Evolutionary conservation across 2,113 vertebrate genomes (phyloP).

Genomic region (Naja naja): DNA sequence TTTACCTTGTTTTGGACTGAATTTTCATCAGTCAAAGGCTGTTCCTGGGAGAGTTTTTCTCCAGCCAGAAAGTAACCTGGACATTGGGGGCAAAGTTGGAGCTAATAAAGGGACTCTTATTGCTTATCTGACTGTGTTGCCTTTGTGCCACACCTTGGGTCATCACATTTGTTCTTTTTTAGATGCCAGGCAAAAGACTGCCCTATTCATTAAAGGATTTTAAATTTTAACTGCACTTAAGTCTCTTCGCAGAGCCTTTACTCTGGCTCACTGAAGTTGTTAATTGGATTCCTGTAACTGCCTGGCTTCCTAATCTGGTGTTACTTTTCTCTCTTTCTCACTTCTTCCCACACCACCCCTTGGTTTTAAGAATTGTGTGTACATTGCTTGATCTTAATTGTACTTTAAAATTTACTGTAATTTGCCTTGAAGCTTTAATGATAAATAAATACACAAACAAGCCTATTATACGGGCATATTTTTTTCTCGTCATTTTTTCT

Average conservation of each 20-base stretch:
- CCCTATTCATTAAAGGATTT: background rate
- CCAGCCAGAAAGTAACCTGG: no score
- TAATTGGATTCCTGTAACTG: background rate
- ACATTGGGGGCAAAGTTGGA: no score
- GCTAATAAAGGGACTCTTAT: no score
- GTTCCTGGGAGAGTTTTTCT: no score
- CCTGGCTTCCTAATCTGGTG: background rate
- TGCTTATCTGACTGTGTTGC: no score
- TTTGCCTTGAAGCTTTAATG: background rate
- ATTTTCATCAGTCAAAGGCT: no score
- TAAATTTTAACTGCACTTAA: background rate
- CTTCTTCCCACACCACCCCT: background rate
- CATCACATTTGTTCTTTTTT: background rate
- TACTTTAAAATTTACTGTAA: background rate
- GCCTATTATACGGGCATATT: background rate
- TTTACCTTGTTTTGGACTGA: no score
- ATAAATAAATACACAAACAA: background rate
- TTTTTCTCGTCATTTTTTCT: background rate
- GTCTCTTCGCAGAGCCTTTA: background rate
- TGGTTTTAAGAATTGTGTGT: background rate
- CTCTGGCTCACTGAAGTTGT: background rate
- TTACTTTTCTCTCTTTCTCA: background rate
- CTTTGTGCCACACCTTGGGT: no score
- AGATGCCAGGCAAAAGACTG: background rate
- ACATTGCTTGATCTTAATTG: background rate